phyloP scores from a whole-genome alignment of 37 sponge, comb jelly and placozoan species.

The Beroe ovata region DNA sequence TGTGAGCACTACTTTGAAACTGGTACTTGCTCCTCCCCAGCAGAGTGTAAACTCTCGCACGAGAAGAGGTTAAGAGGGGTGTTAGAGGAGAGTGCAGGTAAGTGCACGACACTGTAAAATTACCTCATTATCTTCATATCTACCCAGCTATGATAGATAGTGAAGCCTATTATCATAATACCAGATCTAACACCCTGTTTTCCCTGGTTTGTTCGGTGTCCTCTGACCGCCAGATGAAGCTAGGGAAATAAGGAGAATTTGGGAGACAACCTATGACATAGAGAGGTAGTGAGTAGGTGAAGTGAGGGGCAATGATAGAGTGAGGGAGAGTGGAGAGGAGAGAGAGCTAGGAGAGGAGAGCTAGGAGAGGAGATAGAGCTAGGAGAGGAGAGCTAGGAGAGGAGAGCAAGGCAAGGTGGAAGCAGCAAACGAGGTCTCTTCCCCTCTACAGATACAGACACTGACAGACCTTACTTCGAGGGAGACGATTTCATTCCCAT shows the following conservation, averaged over 20 bases:
- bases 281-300: too few relatives aligned
- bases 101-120: too few relatives aligned
- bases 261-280: too few relatives aligned
- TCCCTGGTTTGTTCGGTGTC: too few relatives aligned
- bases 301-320: too few relatives aligned
- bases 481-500: slow-evolving; percentile 59
- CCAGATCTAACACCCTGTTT: too few relatives aligned
- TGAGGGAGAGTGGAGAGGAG: background rate
- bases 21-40: background rate
- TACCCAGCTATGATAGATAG: too few relatives aligned
- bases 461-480: slow-evolving; percentile 44
- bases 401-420: background rate
- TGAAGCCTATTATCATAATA: too few relatives aligned
- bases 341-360: background rate
- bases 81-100: background rate
- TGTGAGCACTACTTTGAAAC: slow-evolving; percentile 31
- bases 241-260: too few relatives aligned
- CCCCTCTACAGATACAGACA: slow-evolving; percentile 14
- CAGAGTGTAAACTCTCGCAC: slow-evolving; percentile 1
- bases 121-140: too few relatives aligned
- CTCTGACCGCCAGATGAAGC: too few relatives aligned
- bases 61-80: slow-evolving; percentile 4
- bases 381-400: background rate
- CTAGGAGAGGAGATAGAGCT: background rate
- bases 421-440: background rate